Conservation (phyloP, 30 jellyfish, hydroid and myxozoan species). For the Turritopsis dohrnii region DNA sequence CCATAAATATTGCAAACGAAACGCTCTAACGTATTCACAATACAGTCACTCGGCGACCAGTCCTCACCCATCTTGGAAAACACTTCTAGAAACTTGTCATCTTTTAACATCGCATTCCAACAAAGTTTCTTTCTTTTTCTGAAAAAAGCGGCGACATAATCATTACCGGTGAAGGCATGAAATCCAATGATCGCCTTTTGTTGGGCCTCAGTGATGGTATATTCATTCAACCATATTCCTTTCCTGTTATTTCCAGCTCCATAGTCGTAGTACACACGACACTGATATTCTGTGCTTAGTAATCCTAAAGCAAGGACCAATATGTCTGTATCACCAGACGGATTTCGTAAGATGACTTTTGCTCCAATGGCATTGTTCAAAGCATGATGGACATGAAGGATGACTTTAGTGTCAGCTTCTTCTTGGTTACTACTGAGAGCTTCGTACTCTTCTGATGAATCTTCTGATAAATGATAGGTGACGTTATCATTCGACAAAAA, state of each 20-base stretch:
- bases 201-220: neutral
- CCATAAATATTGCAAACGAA: neutral
- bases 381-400: conserved; percentile 43
- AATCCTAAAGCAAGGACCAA: neutral
- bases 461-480: neutral
- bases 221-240: neutral
- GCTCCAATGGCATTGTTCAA: neutral
- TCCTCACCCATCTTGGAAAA: neutral
- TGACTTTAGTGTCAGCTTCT: conserved; percentile 50
- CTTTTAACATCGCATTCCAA: conserved; percentile 5
- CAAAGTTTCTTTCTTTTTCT: conserved; percentile 26
- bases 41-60: too few species aligned
- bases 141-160: neutral
- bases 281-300: neutral
- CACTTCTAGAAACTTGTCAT: neutral
- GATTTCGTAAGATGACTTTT: neutral
- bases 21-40: neutral
- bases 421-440: conserved; percentile 31
- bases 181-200: conserved; percentile 37
- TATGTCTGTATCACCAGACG: neutral
- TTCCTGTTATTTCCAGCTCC: conserved; percentile 32
- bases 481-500: neutral
- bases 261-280: conserved; percentile 11
- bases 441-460: neutral
- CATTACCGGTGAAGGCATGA: conserved; percentile 29